phyloP scores from a whole-genome alignment of 2,113 vertebrate genomes.

The Lycaon pictus region DNA sequence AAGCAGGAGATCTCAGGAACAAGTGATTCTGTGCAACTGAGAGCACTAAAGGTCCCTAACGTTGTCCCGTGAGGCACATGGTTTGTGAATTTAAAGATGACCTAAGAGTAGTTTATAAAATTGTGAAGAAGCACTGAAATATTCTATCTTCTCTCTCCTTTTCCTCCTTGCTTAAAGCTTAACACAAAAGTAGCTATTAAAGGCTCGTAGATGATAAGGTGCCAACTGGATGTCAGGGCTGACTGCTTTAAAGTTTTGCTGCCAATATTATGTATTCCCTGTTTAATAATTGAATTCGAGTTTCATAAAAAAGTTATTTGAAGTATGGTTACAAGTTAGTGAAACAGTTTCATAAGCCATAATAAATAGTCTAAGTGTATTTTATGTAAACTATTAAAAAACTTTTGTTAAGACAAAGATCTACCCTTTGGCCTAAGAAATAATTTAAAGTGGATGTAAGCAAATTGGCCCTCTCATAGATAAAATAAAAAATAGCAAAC shows the following conservation, averaged over 20 bases:
- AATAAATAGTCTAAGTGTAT: conserved; percentile 21
- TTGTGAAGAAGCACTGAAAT: not conserved
- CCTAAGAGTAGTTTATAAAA: not conserved
- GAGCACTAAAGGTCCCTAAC: not conserved
- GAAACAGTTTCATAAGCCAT: conserved; percentile 15
- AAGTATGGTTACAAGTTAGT: conserved; percentile 35
- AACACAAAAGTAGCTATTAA: not conserved
- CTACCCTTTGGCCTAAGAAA: not conserved
- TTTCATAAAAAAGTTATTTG: conserved; percentile 38
- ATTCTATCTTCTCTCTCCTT: not conserved
- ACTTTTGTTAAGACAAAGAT: not conserved
- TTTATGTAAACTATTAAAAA: conserved; percentile 39
- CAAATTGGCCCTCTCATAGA: conserved; percentile 38
- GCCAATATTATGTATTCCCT: not conserved
- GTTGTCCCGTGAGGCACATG: not conserved
- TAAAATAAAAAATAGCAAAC: conserved; percentile 58
- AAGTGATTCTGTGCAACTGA: not conserved
- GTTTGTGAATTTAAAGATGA: not conserved
- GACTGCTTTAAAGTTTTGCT: conserved; percentile 10
- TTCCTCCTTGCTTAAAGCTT: not conserved
- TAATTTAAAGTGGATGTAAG: conserved; percentile 50
- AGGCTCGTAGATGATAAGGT: not conserved
- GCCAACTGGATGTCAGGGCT: not conserved
- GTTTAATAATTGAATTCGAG: conserved; percentile 2
- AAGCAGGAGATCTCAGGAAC: not conserved